Percentiles rank a stretch among this genome's conserved stretches.
These are phyloP conservation scores for Eremobia ochroleuca DNA, from an alignment of 2,888 invertebrate genomes.

Conservation along the genomic window DNA sequence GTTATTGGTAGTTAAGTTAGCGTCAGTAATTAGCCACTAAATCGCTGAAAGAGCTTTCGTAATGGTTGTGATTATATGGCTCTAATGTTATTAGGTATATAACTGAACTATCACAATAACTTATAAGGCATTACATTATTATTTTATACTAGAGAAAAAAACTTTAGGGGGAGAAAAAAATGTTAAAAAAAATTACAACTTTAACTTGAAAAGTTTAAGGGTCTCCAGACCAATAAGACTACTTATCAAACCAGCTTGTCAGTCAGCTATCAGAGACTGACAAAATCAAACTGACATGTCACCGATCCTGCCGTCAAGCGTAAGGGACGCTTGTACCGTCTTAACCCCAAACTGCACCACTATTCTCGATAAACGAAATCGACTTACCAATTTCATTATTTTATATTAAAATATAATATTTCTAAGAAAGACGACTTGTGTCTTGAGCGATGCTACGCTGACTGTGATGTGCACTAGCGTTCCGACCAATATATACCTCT, in stretches of 20 bases:
- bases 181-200: not conserved
- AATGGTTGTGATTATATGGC: not conserved
- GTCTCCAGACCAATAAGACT: not conserved
- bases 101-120: not conserved
- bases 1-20: not conserved
- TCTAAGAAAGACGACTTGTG: constrained; percentile 74
- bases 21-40: not conserved
- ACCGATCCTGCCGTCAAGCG: not conserved
- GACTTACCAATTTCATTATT: constrained; percentile 89
- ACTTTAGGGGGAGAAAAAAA: not conserved
- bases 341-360: constrained; percentile 24
- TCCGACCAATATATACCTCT: constrained; percentile 80
- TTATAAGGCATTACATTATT: not conserved
- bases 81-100: not conserved
- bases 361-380: constrained; percentile 50
- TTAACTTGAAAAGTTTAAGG: not conserved
- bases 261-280: constrained; percentile 11
- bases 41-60: constrained; percentile 29
- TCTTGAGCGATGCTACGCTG: constrained; percentile 74
- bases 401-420: constrained; percentile 65
- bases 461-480: constrained; percentile 83
- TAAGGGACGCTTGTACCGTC: not conserved
- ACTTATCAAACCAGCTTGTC: not conserved
- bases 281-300: constrained; percentile 17
- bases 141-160: not conserved